These are phyloP conservation scores for Aphidius ervi DNA, from an alignment of 1,140 invertebrate species.

Conservation along the genomic window DNA sequence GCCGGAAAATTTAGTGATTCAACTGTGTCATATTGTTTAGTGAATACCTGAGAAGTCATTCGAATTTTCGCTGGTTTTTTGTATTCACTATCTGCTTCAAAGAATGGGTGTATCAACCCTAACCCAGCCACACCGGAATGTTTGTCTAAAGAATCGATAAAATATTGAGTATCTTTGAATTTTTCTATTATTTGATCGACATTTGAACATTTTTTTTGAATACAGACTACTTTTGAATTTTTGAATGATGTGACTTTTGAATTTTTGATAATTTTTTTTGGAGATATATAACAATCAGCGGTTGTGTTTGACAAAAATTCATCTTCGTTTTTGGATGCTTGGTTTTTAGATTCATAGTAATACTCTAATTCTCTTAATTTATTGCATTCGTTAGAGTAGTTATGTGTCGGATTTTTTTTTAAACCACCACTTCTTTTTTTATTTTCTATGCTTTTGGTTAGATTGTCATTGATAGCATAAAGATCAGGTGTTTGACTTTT, in stretches of 20 bases:
- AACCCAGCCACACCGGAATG: conserved; percentile 39
- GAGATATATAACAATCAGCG: conserved; percentile 25
- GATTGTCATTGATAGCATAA: conserved; percentile 2
- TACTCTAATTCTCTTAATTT: conserved; percentile 20
- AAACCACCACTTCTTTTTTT: conserved; percentile 15
- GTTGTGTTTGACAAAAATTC: neutral
- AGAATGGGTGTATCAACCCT: conserved; percentile 40
- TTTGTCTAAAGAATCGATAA: conserved; percentile 41
- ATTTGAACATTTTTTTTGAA: conserved; percentile 30
- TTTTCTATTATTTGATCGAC: conserved; percentile 37
- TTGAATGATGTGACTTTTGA: neutral
- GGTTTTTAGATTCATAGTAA: neutral
- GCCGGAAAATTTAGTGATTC: no score
- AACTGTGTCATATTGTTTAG: no score
- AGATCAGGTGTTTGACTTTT: conserved; percentile 29
- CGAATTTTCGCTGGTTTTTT: neutral
- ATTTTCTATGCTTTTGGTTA: conserved; percentile 11
- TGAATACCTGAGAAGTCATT: neutral
- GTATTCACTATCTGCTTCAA: neutral
- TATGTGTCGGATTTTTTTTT: neutral
- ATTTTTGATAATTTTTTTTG: conserved; percentile 18
- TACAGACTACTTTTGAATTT: conserved; percentile 19
- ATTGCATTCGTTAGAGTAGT: no score
- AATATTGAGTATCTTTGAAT: conserved; percentile 40
- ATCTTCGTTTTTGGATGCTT: neutral